Conservation (phyloP, 2,113 vertebrate genomes). For the Macquaria australasica region DNA sequence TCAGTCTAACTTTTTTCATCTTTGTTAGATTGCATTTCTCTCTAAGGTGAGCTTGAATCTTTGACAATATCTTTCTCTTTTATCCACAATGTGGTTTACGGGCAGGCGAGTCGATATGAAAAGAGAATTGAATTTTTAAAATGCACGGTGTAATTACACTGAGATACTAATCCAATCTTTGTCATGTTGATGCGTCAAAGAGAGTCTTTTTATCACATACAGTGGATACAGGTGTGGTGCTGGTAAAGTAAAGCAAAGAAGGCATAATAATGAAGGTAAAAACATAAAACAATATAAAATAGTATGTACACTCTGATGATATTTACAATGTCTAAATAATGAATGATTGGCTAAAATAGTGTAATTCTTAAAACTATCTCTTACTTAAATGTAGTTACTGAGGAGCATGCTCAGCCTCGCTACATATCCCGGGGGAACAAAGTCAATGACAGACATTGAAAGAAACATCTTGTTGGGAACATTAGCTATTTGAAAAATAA, state of each 20-base stretch:
- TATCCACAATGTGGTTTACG: constrained; percentile 41
- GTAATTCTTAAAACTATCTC: neutral
- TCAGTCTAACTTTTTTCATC: constrained; percentile 50
- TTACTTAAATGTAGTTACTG: neutral
- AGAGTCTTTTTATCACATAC: constrained; percentile 9
- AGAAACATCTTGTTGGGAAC: neutral
- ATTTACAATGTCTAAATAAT: neutral
- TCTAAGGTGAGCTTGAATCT: constrained; percentile 40
- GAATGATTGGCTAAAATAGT: neutral
- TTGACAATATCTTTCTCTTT: constrained; percentile 52
- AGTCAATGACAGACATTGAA: neutral
- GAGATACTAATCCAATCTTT: constrained; percentile 36
- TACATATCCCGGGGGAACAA: neutral
- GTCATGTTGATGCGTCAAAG: constrained; percentile 34
- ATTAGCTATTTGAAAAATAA: constrained; percentile 13
- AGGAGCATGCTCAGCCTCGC: neutral
- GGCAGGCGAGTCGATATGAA: constrained; percentile 31
- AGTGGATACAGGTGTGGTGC: constrained; percentile 5
- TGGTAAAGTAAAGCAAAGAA: neutral
- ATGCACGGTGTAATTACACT: constrained; percentile 45
- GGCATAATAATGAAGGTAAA: neutral
- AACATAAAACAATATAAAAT: neutral
- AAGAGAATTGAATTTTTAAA: constrained; percentile 50
- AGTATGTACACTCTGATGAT: neutral
- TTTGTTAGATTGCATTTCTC: constrained; percentile 50